Percentiles rank a stretch among this genome's conserved stretches.
These are phyloP conservation scores for Triplophysa dalaica DNA, from an alignment of 2,113 vertebrate genomes.

Conservation along the genomic window DNA sequence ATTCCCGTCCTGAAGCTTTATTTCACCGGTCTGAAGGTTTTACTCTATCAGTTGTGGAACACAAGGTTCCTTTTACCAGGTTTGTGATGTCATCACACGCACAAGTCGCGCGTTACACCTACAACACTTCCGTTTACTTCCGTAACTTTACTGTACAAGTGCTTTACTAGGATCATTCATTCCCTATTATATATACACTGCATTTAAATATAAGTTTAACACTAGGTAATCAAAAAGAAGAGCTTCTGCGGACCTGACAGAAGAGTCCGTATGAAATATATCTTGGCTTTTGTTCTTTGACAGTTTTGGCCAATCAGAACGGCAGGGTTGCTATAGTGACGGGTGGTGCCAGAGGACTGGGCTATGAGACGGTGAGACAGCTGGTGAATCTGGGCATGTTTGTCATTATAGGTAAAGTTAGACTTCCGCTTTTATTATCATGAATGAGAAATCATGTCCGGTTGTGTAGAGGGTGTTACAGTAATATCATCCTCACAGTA, in stretches of 20 bases:
- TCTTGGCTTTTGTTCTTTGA: neutral
- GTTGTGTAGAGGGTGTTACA: too few species aligned
- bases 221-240: too few species aligned
- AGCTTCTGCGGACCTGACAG: too few species aligned
- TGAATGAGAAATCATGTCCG: too few species aligned
- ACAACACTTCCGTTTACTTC: too few species aligned
- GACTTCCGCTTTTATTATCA: slow-evolving; percentile 43
- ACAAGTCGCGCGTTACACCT: neutral
- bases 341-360: slow-evolving; percentile 83
- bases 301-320: slow-evolving; percentile 80
- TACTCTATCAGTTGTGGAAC: slow-evolving; percentile 64
- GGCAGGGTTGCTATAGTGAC: slow-evolving; percentile 89
- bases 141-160: too few species aligned
- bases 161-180: too few species aligned
- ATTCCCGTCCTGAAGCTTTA: slow-evolving; percentile 59
- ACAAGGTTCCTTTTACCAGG: slow-evolving; percentile 62
- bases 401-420: slow-evolving; percentile 84
- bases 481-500: too few species aligned
- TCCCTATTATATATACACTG: too few species aligned
- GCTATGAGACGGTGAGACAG: slow-evolving; percentile 77
- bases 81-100: slow-evolving; percentile 18
- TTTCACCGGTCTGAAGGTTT: slow-evolving; percentile 61
- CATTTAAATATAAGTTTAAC: too few species aligned
- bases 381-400: slow-evolving; percentile 82
- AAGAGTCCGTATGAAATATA: too few species aligned